Evolutionary conservation across 2,888 invertebrate species (phyloP).

Genomic region (Escarpia spicata): DNA sequence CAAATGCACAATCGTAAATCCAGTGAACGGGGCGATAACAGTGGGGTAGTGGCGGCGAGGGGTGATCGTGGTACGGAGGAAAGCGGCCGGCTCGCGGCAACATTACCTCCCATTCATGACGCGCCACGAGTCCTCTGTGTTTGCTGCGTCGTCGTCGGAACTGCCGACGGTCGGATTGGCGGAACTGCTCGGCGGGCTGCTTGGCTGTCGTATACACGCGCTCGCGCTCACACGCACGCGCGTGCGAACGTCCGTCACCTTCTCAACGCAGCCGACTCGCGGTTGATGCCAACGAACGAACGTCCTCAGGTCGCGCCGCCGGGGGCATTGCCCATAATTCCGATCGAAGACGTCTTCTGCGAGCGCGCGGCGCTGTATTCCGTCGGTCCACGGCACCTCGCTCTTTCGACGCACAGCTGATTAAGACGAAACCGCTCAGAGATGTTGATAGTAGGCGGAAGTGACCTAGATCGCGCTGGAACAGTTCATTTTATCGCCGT

Average conservation of each 20-base stretch:
- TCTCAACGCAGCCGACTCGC: not conserved
- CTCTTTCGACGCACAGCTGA: not conserved
- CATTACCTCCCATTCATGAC: conserved; percentile 13
- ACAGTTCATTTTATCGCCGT: conserved; percentile 16
- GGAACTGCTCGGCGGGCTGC: not conserved
- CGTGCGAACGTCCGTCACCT: not conserved
- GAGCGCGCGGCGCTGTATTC: not conserved
- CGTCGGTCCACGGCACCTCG: not conserved
- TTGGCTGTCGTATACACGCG: not conserved
- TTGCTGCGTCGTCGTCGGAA: not conserved
- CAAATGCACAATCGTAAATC: conserved; percentile 9
- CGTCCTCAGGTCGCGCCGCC: not conserved
- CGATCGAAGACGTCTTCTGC: not conserved
- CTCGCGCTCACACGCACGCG: not conserved
- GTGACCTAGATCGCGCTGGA: conserved; percentile 5
- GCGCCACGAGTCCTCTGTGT: not conserved
- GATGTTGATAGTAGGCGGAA: conserved; percentile 16
- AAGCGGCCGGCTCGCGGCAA: conserved; percentile 1
- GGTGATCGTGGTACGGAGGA: not conserved
- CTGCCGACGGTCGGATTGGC: not conserved
- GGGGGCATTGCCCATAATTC: not conserved
- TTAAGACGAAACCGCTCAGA: conserved; percentile 16
- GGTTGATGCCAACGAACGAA: not conserved
- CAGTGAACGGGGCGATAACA: not conserved
- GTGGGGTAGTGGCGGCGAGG: not conserved